Percentiles rank a stretch among this genome's conserved stretches.
Conservation (phyloP, 2,113 vertebrate species). For the Anoura caudifer region DNA sequence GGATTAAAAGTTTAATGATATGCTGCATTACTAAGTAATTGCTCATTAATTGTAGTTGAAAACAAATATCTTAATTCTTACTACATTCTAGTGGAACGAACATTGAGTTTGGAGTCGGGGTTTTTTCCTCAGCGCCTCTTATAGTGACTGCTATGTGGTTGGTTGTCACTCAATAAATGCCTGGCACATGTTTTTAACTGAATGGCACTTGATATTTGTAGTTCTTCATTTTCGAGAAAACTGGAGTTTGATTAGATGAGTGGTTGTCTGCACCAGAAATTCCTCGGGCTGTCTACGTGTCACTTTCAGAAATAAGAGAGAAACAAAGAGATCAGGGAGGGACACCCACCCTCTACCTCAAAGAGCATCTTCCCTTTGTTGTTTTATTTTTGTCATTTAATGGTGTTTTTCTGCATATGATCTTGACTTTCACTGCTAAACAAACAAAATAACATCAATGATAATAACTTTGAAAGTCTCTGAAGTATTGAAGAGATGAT, state of each 20-base stretch:
- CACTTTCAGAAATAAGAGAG: background rate
- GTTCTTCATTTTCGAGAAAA: background rate
- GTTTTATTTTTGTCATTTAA: background rate
- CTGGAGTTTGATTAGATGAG: background rate
- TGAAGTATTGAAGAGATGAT: slow-evolving; percentile 4
- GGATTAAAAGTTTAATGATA: background rate
- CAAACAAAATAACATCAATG: background rate
- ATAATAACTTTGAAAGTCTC: slow-evolving; percentile 3
- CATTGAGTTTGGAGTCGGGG: background rate
- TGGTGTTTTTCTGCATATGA: background rate
- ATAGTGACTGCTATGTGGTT: background rate
- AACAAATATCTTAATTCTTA: background rate
- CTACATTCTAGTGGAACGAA: background rate
- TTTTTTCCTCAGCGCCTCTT: background rate
- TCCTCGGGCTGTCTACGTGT: background rate
- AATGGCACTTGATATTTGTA: background rate
- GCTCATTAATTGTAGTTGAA: background rate
- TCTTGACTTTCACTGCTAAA: background rate
- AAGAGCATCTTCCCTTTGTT: background rate
- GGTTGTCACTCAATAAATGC: background rate
- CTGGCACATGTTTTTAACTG: background rate
- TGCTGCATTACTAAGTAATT: background rate
- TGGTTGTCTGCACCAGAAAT: background rate
- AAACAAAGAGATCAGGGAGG: background rate
- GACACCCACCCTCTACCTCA: background rate